Percentiles rank a stretch among this genome's conserved stretches.
phyloP scores from a whole-genome alignment of 2,113 vertebrate species.

The Eonycteris spelaea region DNA sequence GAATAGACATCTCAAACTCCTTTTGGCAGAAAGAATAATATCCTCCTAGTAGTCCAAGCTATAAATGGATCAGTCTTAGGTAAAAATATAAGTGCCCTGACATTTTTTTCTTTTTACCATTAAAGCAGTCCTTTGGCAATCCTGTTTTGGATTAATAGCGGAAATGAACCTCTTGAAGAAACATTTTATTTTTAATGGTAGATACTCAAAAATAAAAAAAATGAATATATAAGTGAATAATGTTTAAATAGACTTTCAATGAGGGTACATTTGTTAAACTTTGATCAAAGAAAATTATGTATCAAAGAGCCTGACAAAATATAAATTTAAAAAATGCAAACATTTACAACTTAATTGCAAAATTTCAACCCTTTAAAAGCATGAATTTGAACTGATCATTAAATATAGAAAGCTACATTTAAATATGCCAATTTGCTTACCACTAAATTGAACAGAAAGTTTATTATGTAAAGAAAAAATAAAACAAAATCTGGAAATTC shows the following conservation, averaged over 20 bases:
- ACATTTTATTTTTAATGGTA: neutral
- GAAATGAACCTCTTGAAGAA: neutral
- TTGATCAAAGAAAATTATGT: constrained; percentile 3
- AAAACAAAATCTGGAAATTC: neutral
- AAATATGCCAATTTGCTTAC: neutral
- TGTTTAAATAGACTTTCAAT: neutral
- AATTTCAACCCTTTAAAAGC: constrained; percentile 2
- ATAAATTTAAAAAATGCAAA: neutral
- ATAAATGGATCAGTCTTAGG: neutral
- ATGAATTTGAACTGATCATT: neutral
- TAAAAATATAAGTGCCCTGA: constrained; percentile 9
- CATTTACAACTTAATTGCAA: neutral
- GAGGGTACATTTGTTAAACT: neutral
- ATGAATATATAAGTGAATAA: neutral
- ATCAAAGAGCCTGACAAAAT: neutral
- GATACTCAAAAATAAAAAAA: neutral
- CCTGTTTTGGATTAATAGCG: neutral
- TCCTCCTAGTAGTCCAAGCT: neutral
- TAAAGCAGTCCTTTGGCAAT: neutral
- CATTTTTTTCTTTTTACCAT: neutral
- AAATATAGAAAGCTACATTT: constrained; percentile 14
- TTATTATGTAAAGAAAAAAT: constrained; percentile 2
- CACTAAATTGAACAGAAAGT: neutral
- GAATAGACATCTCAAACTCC: neutral
- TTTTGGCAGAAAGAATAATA: constrained; percentile 24